Base-by-base conservation (phyloP, 2,797 vertebrate species). In the Heliangelus exortis region DNA sequence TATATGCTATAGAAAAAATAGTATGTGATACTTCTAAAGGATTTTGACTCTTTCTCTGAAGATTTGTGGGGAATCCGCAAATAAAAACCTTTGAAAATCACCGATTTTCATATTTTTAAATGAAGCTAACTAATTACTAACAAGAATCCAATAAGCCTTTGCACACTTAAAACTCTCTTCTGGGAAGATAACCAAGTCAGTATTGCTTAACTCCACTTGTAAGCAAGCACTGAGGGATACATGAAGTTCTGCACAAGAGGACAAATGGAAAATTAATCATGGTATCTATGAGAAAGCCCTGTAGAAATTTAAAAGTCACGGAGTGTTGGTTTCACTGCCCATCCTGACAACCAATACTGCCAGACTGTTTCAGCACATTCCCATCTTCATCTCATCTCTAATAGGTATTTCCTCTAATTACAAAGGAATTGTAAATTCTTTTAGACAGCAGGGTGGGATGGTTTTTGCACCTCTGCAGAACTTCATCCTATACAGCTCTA, bases 181-280 rank as follows among this genome's bases (percentile, higher is more conserved):
- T 84, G 25, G 10, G 61, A 63, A 45, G 11, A 76, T 1, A 78
- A 39, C 25, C 21, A 66, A 43, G 15, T 55, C 41, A 76, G 45
- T 34, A 83, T 8, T 59, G 34, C 58, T 66, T 62, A 74, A 68
- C 19, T 76, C 87, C 0, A 4, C 25, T 62, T 84, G 17, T 36
- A 85, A 67, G 53, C 12, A 84, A 89, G 65, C 23, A 65, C 0
- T 50, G 45, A 68, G 62, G n/a, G 74, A 65, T 7, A 59, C 10
- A 45, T 8, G 28, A 85, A 39, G 15, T 48, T 84, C 29, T 59
- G 2, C 36, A 41, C 51, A 65, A 81, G 25, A 68, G 25, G 41
- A 87, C 14, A 95, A 94, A 78, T 36, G 43, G 84, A 92, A 96
- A 91, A 93, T 89, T 51, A 83, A 71, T 59, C 54, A 63, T 6